These are phyloP conservation scores for Formica aserva DNA, from an alignment of 2,888 invertebrate species.

Conservation along the genomic window DNA sequence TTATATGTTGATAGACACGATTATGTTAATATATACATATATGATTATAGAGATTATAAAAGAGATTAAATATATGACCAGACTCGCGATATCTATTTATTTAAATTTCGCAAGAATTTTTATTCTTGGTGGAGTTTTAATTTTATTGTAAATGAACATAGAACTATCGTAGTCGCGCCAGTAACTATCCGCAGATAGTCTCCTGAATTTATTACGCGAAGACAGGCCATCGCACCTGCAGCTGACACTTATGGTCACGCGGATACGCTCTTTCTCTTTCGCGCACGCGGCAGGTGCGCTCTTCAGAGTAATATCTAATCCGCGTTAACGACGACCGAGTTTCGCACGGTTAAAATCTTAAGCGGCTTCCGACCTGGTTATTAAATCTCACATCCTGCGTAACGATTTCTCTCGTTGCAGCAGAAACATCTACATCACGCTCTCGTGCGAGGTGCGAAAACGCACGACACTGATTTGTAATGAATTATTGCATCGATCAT, in stretches of 20 bases:
- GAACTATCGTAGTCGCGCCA: neutral
- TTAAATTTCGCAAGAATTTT: neutral
- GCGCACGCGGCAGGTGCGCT: conserved; percentile 32
- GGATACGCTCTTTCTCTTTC: conserved; percentile 38
- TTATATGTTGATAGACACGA: neutral
- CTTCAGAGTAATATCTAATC: conserved; percentile 41
- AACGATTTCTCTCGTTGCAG: conserved; percentile 64
- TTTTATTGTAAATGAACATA: neutral
- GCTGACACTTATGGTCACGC: conserved; percentile 40
- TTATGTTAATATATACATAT: too few species aligned
- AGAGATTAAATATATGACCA: neutral
- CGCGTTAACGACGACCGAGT: conserved; percentile 59
- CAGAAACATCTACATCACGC: conserved; percentile 46
- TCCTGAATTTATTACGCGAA: conserved; percentile 45
- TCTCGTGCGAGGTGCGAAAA: conserved; percentile 47
- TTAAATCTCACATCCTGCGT: conserved; percentile 62
- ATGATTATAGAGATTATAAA: neutral
- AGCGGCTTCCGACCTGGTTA: conserved; percentile 63
- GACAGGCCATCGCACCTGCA: conserved; percentile 44
- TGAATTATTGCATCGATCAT: conserved; percentile 48
- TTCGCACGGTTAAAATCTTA: conserved; percentile 65
- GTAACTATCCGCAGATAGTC: conserved; percentile 4
- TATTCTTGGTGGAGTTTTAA: neutral
- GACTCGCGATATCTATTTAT: neutral
- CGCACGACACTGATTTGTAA: conserved; percentile 41